A percentile compares a stretch with the other conserved stretches of the same genome.
Conservation (phyloP, 2,888 invertebrate genomes). For the Neocrepidodera transversa region DNA sequence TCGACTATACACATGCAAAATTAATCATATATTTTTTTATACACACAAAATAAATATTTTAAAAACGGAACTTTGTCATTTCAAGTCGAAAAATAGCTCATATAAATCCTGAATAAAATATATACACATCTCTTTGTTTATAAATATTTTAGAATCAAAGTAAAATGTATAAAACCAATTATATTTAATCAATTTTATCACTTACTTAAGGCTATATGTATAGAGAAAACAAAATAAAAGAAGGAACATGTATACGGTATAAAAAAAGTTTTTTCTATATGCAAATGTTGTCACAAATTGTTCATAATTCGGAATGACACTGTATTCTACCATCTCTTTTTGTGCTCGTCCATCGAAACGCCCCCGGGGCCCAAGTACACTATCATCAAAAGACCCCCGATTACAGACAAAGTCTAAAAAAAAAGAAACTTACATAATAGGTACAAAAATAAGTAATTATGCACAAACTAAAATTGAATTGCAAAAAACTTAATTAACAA, state of each 20-base stretch:
- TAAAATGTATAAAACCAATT: background rate
- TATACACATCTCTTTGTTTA: conserved; percentile 3
- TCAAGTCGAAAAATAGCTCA: background rate
- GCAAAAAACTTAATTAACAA: too few species aligned
- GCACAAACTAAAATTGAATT: too few species aligned
- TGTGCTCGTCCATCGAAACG: conserved; percentile 99
- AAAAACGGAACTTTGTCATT: background rate
- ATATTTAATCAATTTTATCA: background rate
- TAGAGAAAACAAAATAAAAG: background rate
- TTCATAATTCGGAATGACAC: conserved; percentile 36
- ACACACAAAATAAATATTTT: background rate
- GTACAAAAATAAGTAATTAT: too few species aligned
- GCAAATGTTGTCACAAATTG: conserved; percentile 27
- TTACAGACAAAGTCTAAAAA: conserved; percentile 95
- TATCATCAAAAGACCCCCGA: conserved; percentile 98
- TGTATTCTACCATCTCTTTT: conserved; percentile 90
- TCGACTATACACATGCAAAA: conserved; percentile 25
- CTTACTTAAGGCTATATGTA: background rate
- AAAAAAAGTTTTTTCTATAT: conserved; percentile 12
- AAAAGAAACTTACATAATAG: conserved; percentile 33
- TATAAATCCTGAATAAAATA: background rate
- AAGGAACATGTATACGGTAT: conserved; percentile 12
- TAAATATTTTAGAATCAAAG: background rate
- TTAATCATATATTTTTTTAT: background rate
- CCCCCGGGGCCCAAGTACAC: conserved; percentile 98